phyloP scores from a whole-genome alignment of 2,797 vertebrate genomes.

The Pygocentrus nattereri region DNA sequence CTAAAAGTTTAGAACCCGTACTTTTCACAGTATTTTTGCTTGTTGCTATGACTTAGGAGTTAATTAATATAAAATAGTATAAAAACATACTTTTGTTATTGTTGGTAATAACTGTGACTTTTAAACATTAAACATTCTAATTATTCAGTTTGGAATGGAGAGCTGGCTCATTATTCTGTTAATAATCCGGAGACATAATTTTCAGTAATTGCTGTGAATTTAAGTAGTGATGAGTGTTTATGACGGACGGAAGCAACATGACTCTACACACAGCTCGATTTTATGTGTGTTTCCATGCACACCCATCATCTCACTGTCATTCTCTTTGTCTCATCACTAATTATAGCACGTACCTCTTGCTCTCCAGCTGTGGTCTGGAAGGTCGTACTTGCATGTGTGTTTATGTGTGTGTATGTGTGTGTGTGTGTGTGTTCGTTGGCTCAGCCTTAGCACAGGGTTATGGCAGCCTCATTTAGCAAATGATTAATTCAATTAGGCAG shows the following conservation, averaged over 20 bases:
- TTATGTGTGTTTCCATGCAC: conserved; percentile 34
- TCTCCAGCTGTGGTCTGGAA: conserved; percentile 55
- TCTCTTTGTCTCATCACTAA: conserved; percentile 39
- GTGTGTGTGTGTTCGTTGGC: conserved; percentile 28
- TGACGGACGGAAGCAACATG: conserved; percentile 18
- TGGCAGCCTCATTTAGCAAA: conserved; percentile 72
- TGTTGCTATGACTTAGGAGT: neutral
- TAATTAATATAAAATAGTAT: neutral
- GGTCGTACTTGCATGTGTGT: conserved; percentile 21
- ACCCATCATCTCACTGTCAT: conserved; percentile 46
- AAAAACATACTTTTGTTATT: neutral
- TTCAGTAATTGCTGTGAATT: neutral
- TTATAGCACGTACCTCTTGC: conserved; percentile 55
- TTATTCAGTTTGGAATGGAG: neutral
- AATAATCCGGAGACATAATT: neutral
- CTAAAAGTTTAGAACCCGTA: too few species aligned
- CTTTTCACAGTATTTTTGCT: too few species aligned
- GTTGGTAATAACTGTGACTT: neutral
- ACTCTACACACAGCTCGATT: conserved; percentile 34
- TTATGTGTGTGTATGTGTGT: conserved; percentile 46
- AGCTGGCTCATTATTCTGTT: neutral
- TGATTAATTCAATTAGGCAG: conserved; percentile 77
- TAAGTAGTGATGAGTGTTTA: conserved; percentile 10
- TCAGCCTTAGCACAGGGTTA: conserved; percentile 66
- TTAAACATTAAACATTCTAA: neutral